phyloP scores from a whole-genome alignment of 2,888 invertebrate genomes.

The Pyrrhia umbra region DNA sequence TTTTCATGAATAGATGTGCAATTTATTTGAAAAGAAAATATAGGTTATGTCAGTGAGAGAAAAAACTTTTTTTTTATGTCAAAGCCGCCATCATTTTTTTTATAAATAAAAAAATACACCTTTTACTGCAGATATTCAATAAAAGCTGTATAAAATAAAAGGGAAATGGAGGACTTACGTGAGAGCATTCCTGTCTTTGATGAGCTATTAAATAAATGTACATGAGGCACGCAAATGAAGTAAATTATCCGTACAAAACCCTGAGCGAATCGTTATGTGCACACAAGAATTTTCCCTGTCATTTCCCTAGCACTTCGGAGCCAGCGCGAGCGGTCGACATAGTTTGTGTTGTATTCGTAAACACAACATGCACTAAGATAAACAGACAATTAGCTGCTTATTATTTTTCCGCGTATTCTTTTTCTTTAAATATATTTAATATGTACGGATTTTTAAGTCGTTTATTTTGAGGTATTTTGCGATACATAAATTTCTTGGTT shows the following conservation, averaged over 20 bases:
- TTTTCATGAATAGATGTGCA: neutral
- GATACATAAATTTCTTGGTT: no score
- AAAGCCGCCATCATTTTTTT: neutral
- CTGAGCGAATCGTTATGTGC: neutral
- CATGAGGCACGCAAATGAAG: conserved; percentile 8
- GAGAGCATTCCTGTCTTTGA: conserved; percentile 2
- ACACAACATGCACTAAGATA: neutral
- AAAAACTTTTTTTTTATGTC: neutral
- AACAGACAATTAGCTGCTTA: conserved; percentile 16
- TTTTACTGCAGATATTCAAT: no score
- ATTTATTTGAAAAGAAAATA: neutral
- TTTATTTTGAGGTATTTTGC: no score
- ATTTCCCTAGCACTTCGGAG: neutral
- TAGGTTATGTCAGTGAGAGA: no score
- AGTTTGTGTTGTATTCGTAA: conserved; percentile 12
- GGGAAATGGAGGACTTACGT: neutral
- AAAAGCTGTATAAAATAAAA: neutral
- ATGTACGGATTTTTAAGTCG: neutral
- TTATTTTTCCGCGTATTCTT: conserved; percentile 7
- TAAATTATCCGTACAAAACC: conserved; percentile 23
- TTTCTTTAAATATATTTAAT: neutral
- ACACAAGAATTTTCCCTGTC: conserved; percentile 7
- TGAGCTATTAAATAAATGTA: conserved; percentile 15
- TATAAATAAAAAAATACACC: neutral
- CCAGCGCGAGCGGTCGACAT: neutral